phyloP scores from a whole-genome alignment of 2,888 invertebrate species.

The Galerucella nymphaeae region DNA sequence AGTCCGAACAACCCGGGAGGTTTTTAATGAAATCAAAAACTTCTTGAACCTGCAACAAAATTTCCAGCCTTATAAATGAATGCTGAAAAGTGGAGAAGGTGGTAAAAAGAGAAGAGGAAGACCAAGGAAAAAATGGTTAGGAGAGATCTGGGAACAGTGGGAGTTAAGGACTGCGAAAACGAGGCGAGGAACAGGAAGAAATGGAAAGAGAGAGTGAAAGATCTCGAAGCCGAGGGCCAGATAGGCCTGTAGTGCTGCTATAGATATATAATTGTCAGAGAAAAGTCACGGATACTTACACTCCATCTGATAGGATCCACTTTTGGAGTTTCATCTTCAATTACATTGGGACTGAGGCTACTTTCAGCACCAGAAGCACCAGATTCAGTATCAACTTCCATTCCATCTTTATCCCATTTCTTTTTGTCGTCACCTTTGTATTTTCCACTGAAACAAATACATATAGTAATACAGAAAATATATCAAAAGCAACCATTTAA shows the following conservation, averaged over 20 bases:
- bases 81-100: no score
- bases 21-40: slow-evolving; percentile 90
- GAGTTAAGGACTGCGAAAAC: no score
- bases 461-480: background rate
- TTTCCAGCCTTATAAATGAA: no score
- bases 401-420: slow-evolving; percentile 60
- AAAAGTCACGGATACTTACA: slow-evolving; percentile 61
- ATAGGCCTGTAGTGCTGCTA: no score
- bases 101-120: no score
- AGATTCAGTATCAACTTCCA: slow-evolving; percentile 64
- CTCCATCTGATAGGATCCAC: slow-evolving; percentile 76
- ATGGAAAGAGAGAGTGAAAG: no score
- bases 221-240: no score
- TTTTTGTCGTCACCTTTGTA: slow-evolving; percentile 59
- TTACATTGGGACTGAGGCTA: slow-evolving; percentile 60
- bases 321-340: slow-evolving; percentile 66
- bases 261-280: no score
- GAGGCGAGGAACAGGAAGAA: no score
- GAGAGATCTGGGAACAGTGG: no score
- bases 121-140: no score
- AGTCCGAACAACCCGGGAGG: slow-evolving; percentile 90
- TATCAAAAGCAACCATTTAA: no score
- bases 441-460: slow-evolving; percentile 56
- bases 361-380: slow-evolving; percentile 65
- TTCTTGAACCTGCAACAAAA: slow-evolving; percentile 75